Evolutionary conservation across 2,113 vertebrate species (phyloP).

Genomic region (Mobula birostris): DNA sequence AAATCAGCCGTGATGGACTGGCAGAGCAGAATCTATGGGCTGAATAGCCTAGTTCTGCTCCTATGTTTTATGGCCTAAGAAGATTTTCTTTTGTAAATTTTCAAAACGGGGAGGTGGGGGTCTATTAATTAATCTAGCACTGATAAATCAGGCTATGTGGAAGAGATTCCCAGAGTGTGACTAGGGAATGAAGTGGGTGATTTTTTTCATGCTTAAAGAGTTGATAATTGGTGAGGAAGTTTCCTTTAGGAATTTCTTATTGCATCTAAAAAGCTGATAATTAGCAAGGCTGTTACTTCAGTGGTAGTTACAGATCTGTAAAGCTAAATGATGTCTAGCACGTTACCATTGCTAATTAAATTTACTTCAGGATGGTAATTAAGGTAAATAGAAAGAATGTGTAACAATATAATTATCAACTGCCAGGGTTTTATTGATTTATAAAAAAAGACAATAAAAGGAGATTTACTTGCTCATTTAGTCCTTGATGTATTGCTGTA

Average conservation of each 20-base stretch:
- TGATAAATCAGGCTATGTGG: not conserved
- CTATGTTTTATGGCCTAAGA: too few species aligned
- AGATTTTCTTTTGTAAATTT: not conserved
- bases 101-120: not conserved
- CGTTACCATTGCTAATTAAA: not conserved
- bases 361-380: not conserved
- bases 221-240: conserved; percentile 22
- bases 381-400: not conserved
- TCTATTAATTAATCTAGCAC: not conserved
- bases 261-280: conserved; percentile 18
- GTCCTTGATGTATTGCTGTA: not conserved
- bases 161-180: not conserved
- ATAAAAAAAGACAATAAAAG: not conserved
- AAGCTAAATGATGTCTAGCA: not conserved
- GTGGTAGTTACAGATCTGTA: not conserved
- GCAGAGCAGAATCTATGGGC: too few species aligned
- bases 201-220: conserved; percentile 12
- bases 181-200: conserved; percentile 2
- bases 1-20: too few species aligned
- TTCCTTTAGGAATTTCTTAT: conserved; percentile 10
- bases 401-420: not conserved
- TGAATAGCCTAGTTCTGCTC: too few species aligned
- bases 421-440: not conserved
- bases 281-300: conserved; percentile 27
- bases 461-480: not conserved